Conservation (phyloP, 2,888 invertebrate genomes). For the Pristionchus maxplancki region DNA sequence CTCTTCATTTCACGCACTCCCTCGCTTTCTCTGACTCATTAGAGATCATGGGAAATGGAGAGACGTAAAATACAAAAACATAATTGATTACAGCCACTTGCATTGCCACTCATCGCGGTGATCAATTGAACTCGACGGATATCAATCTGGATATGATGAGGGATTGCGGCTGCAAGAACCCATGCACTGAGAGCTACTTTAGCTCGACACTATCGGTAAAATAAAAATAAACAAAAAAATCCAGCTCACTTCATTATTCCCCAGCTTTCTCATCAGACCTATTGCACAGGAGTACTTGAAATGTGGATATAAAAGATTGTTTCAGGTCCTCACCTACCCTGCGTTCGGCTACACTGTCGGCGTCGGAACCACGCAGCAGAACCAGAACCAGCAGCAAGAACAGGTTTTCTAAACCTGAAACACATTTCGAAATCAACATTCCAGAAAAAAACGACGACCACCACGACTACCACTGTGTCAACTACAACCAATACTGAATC, state of each 20-base stretch:
- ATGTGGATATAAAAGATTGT: no score
- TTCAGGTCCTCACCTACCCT: slow-evolving; percentile 36
- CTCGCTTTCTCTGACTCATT: no score
- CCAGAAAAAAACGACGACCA: background rate
- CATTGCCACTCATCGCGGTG: slow-evolving; percentile 7
- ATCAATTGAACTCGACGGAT: slow-evolving; percentile 20
- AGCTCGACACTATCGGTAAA: slow-evolving; percentile 5
- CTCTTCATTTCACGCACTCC: no score
- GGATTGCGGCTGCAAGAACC: slow-evolving; percentile 22
- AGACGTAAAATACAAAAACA: no score
- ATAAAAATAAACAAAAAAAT: no score
- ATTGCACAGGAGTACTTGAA: no score
- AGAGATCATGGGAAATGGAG: no score
- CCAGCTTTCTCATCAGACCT: no score
- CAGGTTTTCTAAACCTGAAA: background rate
- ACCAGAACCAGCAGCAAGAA: background rate
- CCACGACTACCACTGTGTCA: background rate
- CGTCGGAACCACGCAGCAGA: slow-evolving; percentile 42
- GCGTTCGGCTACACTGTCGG: slow-evolving; percentile 48
- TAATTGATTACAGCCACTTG: slow-evolving; percentile 29
- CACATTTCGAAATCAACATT: no score
- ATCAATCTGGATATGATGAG: background rate
- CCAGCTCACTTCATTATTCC: no score
- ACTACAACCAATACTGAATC: background rate
- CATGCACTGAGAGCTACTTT: slow-evolving; percentile 41